Evolutionary conservation across 2,113 vertebrate species (phyloP), one percentile per base, ranked within the genome.

Genomic region (Tichodroma muraria): DNA sequence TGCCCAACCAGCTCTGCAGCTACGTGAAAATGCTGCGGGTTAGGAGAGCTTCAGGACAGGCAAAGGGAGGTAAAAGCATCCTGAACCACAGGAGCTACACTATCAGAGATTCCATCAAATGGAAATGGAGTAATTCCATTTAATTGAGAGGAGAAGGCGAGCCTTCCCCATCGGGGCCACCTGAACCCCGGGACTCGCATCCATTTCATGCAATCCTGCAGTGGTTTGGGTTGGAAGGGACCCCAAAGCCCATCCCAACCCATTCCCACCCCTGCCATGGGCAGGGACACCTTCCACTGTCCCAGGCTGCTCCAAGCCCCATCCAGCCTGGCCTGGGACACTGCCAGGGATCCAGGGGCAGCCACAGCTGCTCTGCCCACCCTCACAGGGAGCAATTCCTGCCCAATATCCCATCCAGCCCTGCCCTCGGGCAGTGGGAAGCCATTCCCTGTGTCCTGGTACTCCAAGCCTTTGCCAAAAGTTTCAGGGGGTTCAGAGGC

Each of bases 161-260:
- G 40, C 71, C 30, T 6, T 25, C 37, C 37, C 17, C 42, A 15
- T 4, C 0, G 0, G 33, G 17, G 57, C 80, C 90, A 27, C 13
- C 45, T 13, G 11, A 71, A 5, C 38, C 63, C 65, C 0, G 0
- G 2, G 35, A 6, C 7, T 10, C 5, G 6, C 50, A 42, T 1
- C 45, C 2, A 3, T 8, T 10, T 13, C 24, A 10, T 8, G 6
- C 13, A 35, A 1, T 25, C 42, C 57, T 33, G 38, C 6, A 2
- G 5, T 33, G 54, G 2, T 28, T 10, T 45, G 57, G 28, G 12
- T 3, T 18, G 23, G 33, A 30, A 44, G 7, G 12, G 44, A 35
- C 21, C 25, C 4, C 4, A 59, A 31, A 76, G 8, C 8, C 20
- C 79, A n/a, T 13, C 35, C 35, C 79, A n/a, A 10, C 35, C 35